A percentile compares a stretch with the other conserved stretches of the same genome.
These are phyloP conservation scores for Dermolepida albohirtum DNA, from an alignment of 2,888 invertebrate species.

Conservation along the genomic window DNA sequence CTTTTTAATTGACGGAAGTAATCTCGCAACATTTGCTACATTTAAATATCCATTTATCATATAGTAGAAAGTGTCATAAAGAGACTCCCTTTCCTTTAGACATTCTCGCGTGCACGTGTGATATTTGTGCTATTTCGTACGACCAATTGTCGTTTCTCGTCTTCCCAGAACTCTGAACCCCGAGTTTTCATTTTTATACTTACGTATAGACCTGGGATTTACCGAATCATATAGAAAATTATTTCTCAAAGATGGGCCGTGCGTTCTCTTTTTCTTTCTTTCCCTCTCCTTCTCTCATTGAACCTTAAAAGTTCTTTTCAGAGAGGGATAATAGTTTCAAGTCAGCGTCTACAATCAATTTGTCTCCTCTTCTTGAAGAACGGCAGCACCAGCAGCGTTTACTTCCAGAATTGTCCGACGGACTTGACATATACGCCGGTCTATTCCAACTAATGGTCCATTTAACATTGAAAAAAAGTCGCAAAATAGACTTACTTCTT, in stretches of 20 bases:
- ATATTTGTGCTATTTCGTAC: too few relatives aligned
- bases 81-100: too few relatives aligned
- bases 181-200: not conserved
- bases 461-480: constrained; percentile 43
- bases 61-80: too few relatives aligned
- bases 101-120: too few relatives aligned
- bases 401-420: constrained; percentile 39
- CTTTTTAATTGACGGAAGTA: too few relatives aligned
- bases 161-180: not conserved
- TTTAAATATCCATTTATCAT: too few relatives aligned
- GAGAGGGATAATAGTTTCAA: constrained; percentile 42
- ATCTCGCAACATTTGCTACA: too few relatives aligned
- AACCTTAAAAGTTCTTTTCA: constrained; percentile 38
- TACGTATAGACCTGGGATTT: constrained; percentile 6
- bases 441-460: constrained; percentile 45
- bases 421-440: constrained; percentile 42
- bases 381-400: not conserved
- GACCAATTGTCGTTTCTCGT: not conserved
- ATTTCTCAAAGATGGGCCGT: constrained; percentile 17
- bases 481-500: constrained; percentile 39
- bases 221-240: constrained; percentile 37
- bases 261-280: too few relatives aligned
- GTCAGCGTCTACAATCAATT: constrained; percentile 45
- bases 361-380: constrained; percentile 33
- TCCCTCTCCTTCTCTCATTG: constrained; percentile 14